Base-by-base conservation (phyloP, 2,888 invertebrate species). In the Azorinus chamasolen region DNA sequence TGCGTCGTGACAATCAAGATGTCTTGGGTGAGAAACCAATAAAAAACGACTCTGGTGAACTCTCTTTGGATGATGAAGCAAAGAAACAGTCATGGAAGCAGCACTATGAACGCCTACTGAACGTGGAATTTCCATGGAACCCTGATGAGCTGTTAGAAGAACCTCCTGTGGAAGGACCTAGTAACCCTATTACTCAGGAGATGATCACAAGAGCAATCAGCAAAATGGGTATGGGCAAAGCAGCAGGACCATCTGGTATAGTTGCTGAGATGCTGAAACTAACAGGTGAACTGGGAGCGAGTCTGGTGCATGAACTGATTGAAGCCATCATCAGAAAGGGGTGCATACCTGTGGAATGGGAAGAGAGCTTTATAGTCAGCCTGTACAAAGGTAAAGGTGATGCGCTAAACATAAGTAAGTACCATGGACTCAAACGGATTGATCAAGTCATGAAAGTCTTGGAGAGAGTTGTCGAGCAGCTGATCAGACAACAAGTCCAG, bases 141-240 rank as follows among this genome's bases (percentile, higher is more conserved):
- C 41, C 41, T 41, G 8, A 41, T 41, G 41, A 41, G 41, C 41
- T 41, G 41, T 41, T n/a, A n/a, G n/a, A n/a, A n/a, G n/a, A n/a
- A n/a, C n/a, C n/a, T n/a, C n/a, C n/a, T n/a, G n/a, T n/a, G n/a
- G n/a, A n/a, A n/a, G n/a, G n/a, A n/a, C n/a, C n/a, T n/a, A n/a
- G n/a, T 12, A 41, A 41, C 8, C 8, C 41, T 41, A 41, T 41
- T 41, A 41, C 8, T 14, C 41, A 41, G 14, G 41, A 41, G 41
- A 41, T 41, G 41, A 41, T 41, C 41, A 41, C 41, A 41, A 41
- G 41, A 41, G 14, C 41, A 41, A 41, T 41, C 41, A 41, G 41
- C 41, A 41, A 41, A 41, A 41, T 41, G 41, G 41, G 41, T 41
- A 41, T 12, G 10, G 14, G n/a, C n/a, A n/a, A n/a, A n/a, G n/a